These are phyloP conservation scores for Protophormia terraenovae DNA, from an alignment of 2,888 invertebrate species.

Conservation along the genomic window DNA sequence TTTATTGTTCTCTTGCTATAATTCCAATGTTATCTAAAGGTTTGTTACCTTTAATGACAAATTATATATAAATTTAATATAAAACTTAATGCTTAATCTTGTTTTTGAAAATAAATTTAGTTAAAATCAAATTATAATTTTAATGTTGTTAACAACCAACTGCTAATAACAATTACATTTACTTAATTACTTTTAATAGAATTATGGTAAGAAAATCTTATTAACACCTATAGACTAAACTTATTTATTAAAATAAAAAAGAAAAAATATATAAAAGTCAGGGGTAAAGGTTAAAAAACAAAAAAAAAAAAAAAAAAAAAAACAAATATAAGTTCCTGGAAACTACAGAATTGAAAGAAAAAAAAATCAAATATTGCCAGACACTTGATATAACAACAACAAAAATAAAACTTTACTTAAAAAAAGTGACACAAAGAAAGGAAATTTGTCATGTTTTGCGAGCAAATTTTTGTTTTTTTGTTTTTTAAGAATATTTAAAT, in stretches of 20 bases:
- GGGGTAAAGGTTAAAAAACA: background rate
- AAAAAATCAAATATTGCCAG: background rate
- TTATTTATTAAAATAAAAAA: too few relatives aligned
- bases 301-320: background rate
- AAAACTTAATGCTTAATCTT: too few relatives aligned
- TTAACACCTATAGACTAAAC: constrained; percentile 22
- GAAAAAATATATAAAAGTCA: constrained; percentile 6
- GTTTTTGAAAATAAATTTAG: too few relatives aligned
- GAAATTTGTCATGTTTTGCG: constrained; percentile 13
- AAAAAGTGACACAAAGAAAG: constrained; percentile 9
- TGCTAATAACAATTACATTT: background rate
- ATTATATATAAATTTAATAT: too few relatives aligned
- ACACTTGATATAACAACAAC: constrained; percentile 17
- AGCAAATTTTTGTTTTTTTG: background rate
- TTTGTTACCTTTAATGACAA: too few relatives aligned
- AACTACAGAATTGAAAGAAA: background rate
- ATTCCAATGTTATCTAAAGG: too few relatives aligned
- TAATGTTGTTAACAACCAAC: background rate
- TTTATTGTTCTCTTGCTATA: too few relatives aligned
- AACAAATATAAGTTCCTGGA: background rate
- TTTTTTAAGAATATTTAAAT: constrained; percentile 33
- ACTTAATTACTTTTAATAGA: constrained; percentile 10
- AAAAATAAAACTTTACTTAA: background rate
- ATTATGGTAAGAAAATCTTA: constrained; percentile 37
- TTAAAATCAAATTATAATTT: constrained; percentile 16